A percentile compares a stretch with the other conserved stretches of the same genome.
These are phyloP conservation scores for Pseudorhombus dupliciocellatus DNA, from an alignment of 2,113 vertebrate genomes.

Conservation along the genomic window DNA sequence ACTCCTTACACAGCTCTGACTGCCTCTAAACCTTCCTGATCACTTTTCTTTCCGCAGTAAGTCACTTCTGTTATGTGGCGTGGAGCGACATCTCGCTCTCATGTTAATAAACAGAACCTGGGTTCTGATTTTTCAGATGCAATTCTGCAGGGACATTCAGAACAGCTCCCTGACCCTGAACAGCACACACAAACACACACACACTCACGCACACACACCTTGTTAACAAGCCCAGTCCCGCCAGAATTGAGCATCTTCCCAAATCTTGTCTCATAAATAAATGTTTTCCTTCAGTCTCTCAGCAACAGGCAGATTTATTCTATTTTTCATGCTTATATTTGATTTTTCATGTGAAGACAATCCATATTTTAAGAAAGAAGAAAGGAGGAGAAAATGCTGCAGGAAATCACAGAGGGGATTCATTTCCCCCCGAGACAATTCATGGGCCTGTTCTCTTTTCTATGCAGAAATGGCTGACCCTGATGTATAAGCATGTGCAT, in stretches of 20 bases:
- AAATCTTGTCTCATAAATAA: neutral
- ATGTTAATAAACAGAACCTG: too few relatives aligned
- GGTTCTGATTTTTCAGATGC: too few relatives aligned
- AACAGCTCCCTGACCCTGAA: too few relatives aligned
- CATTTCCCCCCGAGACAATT: constrained; percentile 21
- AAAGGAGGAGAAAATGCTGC: neutral
- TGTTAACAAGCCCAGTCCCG: neutral
- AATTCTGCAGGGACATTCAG: too few relatives aligned
- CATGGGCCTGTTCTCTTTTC: neutral
- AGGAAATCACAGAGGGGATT: constrained; percentile 24
- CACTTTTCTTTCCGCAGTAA: too few relatives aligned
- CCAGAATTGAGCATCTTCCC: neutral
- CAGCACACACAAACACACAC: neutral
- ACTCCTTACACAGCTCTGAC: too few relatives aligned
- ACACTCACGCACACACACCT: too few relatives aligned
- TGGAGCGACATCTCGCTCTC: too few relatives aligned
- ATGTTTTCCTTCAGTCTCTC: neutral
- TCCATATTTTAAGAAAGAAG: neutral
- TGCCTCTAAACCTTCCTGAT: too few relatives aligned
- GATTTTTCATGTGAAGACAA: neutral
- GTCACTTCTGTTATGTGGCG: too few relatives aligned
- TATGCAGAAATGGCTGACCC: constrained; percentile 17
- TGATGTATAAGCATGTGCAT: neutral
- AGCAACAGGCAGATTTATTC: constrained; percentile 1
- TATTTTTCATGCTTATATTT: neutral